Evolutionary conservation across 1,140 invertebrate genomes (phyloP), one percentile per base, ranked within the genome.

Genomic region (Drosophila ironensis): DNA sequence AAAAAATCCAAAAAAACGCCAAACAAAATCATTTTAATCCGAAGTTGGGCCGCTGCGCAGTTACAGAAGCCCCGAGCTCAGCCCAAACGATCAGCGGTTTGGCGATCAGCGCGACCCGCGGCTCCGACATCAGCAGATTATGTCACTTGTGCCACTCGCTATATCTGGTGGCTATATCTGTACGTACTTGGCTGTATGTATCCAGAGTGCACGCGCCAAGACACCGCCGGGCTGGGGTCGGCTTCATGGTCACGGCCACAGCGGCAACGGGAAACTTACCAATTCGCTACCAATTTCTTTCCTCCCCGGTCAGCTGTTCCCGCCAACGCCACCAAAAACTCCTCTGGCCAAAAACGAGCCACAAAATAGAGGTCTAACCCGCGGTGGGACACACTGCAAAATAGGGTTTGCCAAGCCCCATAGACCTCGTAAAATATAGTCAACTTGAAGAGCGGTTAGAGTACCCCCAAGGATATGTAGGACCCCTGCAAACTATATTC

Each of bases 41-140:
- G 8, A 37, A 37, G 33, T 63, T 28, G 19, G 24, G 60, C 60
- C 74, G 80, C 74, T 82, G 80, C 78, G 78, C 78, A 82, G 80
- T 82, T 82, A 86, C 80, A 86, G 74, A 78, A 82, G 69, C 46
- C 80, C 64, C 30, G 66, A 82, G 72, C 60, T 59, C 63, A 80
- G 51, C 57, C 53, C 52, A 45, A 72, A 56, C 50, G n/a, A n/a
- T n/a, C n/a, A n/a, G n/a, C n/a, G 35, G 24, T n/a, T 33, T 47
- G 17, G 24, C 56, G 51, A 57, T 60, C 56, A 52, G 20, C 48
- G 35, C 48, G 22, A 51, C 42, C 41, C 38, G 68, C 56, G 57
- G 56, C 53, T 54, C 53, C 60, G 69, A 71, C 64, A 86, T 84
- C 80, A 84, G 78, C 80, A 84, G 78, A 86, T 84, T 84, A 84